These are phyloP conservation scores for Miltochrista miniata DNA, from an alignment of 2,888 invertebrate species.

Conservation along the genomic window DNA sequence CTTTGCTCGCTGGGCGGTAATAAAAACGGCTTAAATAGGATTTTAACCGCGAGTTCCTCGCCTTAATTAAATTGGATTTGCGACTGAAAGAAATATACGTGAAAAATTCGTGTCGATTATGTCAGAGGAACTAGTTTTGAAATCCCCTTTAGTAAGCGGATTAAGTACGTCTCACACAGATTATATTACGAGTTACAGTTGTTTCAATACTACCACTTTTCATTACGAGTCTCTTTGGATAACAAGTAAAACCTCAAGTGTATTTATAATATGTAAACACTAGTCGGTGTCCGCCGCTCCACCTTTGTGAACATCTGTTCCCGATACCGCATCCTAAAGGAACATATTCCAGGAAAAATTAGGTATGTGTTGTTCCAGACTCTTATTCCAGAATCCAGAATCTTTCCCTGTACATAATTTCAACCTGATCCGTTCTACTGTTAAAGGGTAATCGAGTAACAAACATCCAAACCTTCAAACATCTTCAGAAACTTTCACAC, in stretches of 20 bases:
- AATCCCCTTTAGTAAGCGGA: slow-evolving; percentile 70
- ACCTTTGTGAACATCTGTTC: too few species aligned
- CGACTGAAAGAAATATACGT: slow-evolving; percentile 81
- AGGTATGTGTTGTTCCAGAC: too few species aligned
- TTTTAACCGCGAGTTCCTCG: slow-evolving; percentile 82
- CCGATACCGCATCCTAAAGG: too few species aligned
- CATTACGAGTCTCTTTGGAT: slow-evolving; percentile 36
- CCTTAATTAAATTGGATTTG: slow-evolving; percentile 84
- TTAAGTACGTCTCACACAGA: slow-evolving; percentile 59
- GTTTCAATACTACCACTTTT: slow-evolving; percentile 39
- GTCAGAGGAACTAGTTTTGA: slow-evolving; percentile 72
- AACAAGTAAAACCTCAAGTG: slow-evolving; percentile 9
- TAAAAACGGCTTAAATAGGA: slow-evolving; percentile 84
- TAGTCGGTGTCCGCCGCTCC: too few species aligned
- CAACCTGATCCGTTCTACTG: too few species aligned
- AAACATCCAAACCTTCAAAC: too few species aligned
- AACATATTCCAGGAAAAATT: too few species aligned
- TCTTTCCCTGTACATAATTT: too few species aligned
- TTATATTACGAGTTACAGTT: slow-evolving; percentile 50
- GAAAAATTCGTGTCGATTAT: slow-evolving; percentile 82
- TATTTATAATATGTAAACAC: too few species aligned
- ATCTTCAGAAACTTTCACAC: too few species aligned
- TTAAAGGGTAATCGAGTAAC: too few species aligned
- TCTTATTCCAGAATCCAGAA: too few species aligned
- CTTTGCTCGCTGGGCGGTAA: slow-evolving; percentile 81